Conservation (phyloP, 2,797 vertebrate species). For the Buphagus erythrorhynchus region DNA sequence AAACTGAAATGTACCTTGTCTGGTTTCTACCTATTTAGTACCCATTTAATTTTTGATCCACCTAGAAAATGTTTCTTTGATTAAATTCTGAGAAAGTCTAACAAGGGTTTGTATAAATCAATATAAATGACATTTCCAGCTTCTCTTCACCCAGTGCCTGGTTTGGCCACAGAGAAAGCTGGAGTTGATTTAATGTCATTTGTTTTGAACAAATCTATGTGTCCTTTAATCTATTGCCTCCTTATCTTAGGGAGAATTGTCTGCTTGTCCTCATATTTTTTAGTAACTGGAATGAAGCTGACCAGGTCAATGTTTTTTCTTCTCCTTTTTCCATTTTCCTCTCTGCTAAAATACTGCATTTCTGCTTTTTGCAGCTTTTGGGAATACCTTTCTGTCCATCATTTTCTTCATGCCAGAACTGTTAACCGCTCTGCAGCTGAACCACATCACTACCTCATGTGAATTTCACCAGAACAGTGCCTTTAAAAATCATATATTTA, state of each 20-base stretch:
- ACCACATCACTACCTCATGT: not conserved
- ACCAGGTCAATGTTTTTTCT: not conserved
- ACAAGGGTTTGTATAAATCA: not conserved
- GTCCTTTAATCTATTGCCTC: not conserved
- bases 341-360: not conserved
- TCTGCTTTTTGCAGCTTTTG: not conserved
- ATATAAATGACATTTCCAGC: not conserved
- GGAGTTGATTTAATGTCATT: not conserved
- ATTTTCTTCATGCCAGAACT: not conserved
- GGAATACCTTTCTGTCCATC: not conserved
- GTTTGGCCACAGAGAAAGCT: not conserved
- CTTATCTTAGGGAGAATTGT: not conserved
- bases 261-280: not conserved
- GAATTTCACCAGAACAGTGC: not conserved
- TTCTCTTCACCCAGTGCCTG: not conserved
- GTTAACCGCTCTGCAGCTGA: not conserved
- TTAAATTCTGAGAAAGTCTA: not conserved
- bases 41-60: not conserved
- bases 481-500: not conserved
- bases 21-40: not conserved
- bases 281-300: not conserved
- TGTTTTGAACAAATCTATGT: not conserved
- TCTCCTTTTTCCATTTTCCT: not conserved
- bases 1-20: not conserved
- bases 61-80: not conserved